Conservation (phyloP, 2,888 invertebrate species). For the Gastrophysa polygoni region DNA sequence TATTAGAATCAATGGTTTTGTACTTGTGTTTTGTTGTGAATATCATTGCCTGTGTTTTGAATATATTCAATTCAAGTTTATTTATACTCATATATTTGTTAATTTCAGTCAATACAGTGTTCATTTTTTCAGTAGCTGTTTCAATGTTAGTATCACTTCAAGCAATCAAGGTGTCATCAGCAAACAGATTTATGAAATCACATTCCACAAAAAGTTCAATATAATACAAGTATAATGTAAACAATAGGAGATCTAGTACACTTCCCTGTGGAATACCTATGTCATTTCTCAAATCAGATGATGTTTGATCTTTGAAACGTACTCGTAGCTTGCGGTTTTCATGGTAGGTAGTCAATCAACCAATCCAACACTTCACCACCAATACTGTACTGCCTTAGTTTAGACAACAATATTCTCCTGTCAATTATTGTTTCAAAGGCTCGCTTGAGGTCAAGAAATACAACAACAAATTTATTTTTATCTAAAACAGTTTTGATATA, state of each 20-base stretch:
- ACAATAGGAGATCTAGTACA: neutral
- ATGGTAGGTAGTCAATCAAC: no score
- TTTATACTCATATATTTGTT: no score
- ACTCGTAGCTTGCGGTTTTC: neutral
- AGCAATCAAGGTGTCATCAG: neutral
- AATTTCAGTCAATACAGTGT: no score
- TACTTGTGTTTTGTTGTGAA: neutral
- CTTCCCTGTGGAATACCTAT: no score
- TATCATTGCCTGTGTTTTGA: no score
- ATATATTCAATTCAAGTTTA: no score
- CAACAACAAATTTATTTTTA: conserved; percentile 4
- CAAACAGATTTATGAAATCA: no score
- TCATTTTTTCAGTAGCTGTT: neutral
- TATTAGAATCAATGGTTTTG: neutral
- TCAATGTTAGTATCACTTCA: neutral
- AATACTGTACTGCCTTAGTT: neutral
- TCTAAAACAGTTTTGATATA: neutral
- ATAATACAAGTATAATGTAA: neutral
- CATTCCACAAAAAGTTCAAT: no score
- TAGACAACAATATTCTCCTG: no score
- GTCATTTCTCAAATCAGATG: neutral
- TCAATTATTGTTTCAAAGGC: neutral
- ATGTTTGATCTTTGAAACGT: neutral
- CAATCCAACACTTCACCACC: neutral
- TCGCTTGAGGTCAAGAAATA: conserved; percentile 4